These are phyloP conservation scores for Pseudocheirus occidentalis DNA, from an alignment of 2,797 vertebrate species.

Conservation along the genomic window DNA sequence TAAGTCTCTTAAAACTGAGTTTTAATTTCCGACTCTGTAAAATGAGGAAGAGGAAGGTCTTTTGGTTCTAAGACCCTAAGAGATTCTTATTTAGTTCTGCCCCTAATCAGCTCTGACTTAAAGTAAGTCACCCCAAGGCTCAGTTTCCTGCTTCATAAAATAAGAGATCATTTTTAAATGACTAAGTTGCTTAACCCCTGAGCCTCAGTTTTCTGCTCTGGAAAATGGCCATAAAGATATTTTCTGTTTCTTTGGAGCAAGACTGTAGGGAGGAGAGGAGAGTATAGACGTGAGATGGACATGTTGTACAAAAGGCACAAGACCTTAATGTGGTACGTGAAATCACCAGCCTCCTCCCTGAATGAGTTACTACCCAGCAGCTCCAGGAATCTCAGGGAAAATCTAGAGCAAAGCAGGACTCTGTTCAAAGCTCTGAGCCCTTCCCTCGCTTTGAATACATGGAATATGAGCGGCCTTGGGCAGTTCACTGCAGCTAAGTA, in stretches of 20 bases:
- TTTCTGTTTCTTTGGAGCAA: neutral
- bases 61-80: neutral
- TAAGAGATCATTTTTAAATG: too few relatives aligned
- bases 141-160: too few relatives aligned
- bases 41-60: neutral
- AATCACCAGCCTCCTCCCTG: neutral
- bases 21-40: neutral
- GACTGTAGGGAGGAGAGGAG: neutral
- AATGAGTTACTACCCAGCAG: neutral
- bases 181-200: neutral
- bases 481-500: neutral
- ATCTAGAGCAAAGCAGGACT: neutral
- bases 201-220: neutral
- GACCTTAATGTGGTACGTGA: neutral
- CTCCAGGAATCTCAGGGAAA: neutral
- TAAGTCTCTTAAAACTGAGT: neutral
- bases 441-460: neutral
- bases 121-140: neutral
- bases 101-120: neutral
- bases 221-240: neutral
- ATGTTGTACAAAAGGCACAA: neutral
- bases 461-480: neutral
- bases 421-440: neutral
- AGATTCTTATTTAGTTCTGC: neutral
- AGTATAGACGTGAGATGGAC: neutral